These are phyloP conservation scores for Tachyglossus aculeatus DNA, from an alignment of 2,797 vertebrate species.

Conservation along the genomic window DNA sequence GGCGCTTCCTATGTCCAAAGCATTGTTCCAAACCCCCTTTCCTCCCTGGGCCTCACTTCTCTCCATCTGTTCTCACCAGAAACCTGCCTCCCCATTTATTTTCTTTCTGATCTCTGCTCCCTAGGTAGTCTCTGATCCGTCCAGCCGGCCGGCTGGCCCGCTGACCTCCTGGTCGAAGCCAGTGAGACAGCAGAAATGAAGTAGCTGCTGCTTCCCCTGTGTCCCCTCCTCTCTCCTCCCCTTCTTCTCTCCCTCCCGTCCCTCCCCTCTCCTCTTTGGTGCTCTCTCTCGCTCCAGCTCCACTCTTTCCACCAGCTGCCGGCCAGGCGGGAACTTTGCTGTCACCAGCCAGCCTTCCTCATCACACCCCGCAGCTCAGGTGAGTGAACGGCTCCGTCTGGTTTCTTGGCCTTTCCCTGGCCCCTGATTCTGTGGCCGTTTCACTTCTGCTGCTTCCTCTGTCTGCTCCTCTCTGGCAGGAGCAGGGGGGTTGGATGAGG, in stretches of 20 bases:
- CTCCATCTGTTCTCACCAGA: not conserved
- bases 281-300: not conserved
- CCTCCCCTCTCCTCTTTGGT: not conserved
- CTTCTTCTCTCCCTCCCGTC: not conserved
- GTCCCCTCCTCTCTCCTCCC: no score
- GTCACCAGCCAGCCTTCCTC: not conserved
- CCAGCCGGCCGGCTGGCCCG: not conserved
- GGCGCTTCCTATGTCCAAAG: no score
- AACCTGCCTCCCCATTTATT: not conserved
- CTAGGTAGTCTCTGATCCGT: not conserved
- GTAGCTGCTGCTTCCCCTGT: no score
- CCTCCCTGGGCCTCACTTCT: not conserved
- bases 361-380: not conserved
- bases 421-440: fast-evolving
- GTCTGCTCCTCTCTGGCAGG: not conserved
- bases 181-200: no score
- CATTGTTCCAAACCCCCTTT: not conserved
- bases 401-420: no score
- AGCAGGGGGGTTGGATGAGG: not conserved
- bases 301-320: not conserved
- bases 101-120: not conserved
- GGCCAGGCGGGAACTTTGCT: not conserved
- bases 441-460: not conserved
- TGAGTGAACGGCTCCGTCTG: no score
- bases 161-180: no score